Evolutionary conservation across 53 echinoderm and acorn worm genomes (phyloP), one percentile per base, ranked within the genome.

Genomic region (Crossaster papposus): DNA sequence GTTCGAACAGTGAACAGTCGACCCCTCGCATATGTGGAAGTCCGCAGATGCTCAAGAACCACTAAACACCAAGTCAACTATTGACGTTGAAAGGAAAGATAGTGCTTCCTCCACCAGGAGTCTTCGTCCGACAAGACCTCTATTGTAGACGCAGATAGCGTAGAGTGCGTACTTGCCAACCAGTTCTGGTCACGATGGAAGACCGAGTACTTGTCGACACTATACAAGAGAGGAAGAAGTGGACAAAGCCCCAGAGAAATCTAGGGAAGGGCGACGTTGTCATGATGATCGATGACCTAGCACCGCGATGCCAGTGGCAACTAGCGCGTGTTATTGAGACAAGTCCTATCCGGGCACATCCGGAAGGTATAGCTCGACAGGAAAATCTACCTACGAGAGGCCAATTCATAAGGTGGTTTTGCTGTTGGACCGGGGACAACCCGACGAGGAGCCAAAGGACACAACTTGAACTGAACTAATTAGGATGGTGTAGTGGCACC

Each of bases 1-100:
- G 83, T 92, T 3, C n/a, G n/a, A n/a, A n/a, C n/a, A n/a, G 89
- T 94, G 1, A 92, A 94, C 64, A 86, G 92, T 31, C 83, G 92
- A 54, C 92, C 92, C 11, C 55, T 94, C 3, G 73, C 89, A 0
- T 37, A 52, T 15, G 33, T 64, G 2, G 70, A 55, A 18, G 20
- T 14, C 55, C 5, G 8, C 20, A 55, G 55, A 55, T 55, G 3
- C 20, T 18, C 55, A 2, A 5, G 55, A 55, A 10, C 20, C 15
- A 18, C 55, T 55, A 17, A n/a, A 5, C 55, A 5, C 55, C 55
- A 5, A 55, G 55, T 10, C 55, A 55, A 10, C 55, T 55, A 2
- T 10, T 55, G 55, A 55, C 20, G 11, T 10, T 5, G 55, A 55
- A 55, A 55, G 50, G 58, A 9, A 88, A 64, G 77, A 79, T 88